Evolutionary conservation across 2,797 vertebrate genomes (phyloP).

Genomic region (Arnoldichthys spilopterus): DNA sequence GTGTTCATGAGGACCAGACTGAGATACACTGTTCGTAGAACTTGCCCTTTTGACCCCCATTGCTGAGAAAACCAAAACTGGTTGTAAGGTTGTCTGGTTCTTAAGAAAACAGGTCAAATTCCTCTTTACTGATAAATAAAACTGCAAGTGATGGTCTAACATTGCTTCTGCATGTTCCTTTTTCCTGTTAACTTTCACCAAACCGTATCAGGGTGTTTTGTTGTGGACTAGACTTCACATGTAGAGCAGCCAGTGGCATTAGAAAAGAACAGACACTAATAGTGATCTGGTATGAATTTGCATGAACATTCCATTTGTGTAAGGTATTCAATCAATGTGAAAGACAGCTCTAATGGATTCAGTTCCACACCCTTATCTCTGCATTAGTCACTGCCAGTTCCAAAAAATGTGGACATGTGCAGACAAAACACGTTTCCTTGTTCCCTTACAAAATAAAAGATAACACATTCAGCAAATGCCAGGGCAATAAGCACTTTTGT

Average conservation of each 20-base stretch:
- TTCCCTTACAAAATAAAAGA: too few relatives aligned
- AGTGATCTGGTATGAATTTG: not conserved
- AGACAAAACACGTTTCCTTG: too few relatives aligned
- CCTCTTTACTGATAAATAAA: not conserved
- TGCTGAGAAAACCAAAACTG: too few relatives aligned
- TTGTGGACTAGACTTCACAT: not conserved
- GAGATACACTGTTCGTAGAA: too few relatives aligned
- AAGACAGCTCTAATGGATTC: not conserved
- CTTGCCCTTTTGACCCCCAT: too few relatives aligned
- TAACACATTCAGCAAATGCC: too few relatives aligned
- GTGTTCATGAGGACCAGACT: too few relatives aligned
- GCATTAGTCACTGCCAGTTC: too few relatives aligned
- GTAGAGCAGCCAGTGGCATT: not conserved
- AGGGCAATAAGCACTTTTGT: too few relatives aligned
- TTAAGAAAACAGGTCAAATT: not conserved
- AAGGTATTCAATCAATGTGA: not conserved
- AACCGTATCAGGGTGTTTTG: not conserved
- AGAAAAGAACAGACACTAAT: not conserved
- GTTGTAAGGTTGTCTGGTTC: not conserved
- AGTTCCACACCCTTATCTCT: too few relatives aligned
- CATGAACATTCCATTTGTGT: not conserved
- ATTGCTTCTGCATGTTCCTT: not conserved
- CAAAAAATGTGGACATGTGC: too few relatives aligned
- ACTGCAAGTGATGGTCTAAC: too few relatives aligned
- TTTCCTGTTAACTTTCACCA: not conserved